A percentile compares a stretch with the other conserved stretches of the same genome.
Conservation (phyloP, 2,888 invertebrate species). For the Agonopterix arenella region DNA sequence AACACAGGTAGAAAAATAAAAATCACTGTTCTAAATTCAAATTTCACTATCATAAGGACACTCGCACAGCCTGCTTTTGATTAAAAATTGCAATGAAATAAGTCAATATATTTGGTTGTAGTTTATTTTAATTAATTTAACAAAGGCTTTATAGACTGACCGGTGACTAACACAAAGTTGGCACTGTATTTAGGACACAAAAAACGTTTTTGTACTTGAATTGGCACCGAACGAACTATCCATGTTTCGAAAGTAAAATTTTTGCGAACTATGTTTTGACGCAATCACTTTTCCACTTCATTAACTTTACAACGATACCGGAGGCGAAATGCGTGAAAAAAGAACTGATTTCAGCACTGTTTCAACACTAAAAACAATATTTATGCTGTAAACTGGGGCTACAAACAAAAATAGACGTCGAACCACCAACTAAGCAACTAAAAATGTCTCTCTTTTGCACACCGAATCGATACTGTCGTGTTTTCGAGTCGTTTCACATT, state of each 20-base stretch:
- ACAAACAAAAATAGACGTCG: conserved; percentile 62
- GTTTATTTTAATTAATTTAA: too few species aligned
- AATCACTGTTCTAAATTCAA: too few species aligned
- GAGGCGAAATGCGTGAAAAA: conserved; percentile 22
- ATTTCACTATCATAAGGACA: too few species aligned
- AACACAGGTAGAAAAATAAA: too few species aligned
- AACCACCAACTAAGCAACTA: neutral
- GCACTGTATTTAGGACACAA: conserved; percentile 38
- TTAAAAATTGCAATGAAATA: too few species aligned
- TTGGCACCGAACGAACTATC: conserved; percentile 29
- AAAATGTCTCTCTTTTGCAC: neutral
- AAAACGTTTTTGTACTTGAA: conserved; percentile 29
- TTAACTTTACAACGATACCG: conserved; percentile 12
- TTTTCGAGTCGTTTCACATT: conserved; percentile 19
- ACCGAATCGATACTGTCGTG: conserved; percentile 24
- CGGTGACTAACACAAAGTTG: conserved; percentile 19
- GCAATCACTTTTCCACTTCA: conserved; percentile 29
- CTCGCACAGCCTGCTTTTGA: too few species aligned
- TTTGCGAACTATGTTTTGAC: conserved; percentile 20
- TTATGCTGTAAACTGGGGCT: conserved; percentile 55
- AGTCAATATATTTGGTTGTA: too few species aligned
- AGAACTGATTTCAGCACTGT: conserved; percentile 38
- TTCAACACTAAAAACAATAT: conserved; percentile 66
- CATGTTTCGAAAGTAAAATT: conserved; percentile 29
- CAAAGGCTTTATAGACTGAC: too few species aligned